Evolutionary conservation across 2,113 vertebrate genomes (phyloP).

Genomic region (Poicephalus gulielmi): DNA sequence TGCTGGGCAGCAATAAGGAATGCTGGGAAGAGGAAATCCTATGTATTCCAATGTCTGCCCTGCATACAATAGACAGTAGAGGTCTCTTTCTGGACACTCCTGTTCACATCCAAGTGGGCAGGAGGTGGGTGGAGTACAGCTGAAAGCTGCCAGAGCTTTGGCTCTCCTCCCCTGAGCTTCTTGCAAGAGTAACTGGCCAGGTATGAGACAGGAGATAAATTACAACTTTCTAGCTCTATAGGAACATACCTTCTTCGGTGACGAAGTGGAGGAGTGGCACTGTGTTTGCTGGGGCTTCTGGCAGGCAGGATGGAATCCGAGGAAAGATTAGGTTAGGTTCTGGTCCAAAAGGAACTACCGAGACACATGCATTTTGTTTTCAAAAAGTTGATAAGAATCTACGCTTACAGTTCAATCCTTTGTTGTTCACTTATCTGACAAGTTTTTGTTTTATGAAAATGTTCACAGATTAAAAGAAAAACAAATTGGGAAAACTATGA

Average conservation of each 20-base stretch:
- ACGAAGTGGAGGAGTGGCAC: not conserved
- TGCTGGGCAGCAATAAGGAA: not conserved
- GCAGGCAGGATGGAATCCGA: not conserved
- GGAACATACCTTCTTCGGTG: not conserved
- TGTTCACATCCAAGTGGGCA: not conserved
- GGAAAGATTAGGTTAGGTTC: not conserved
- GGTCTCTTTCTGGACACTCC: not conserved
- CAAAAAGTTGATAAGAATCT: not conserved
- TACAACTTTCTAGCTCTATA: not conserved
- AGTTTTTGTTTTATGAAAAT: slow-evolving; percentile 7
- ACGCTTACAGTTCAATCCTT: not conserved
- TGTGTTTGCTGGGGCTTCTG: not conserved
- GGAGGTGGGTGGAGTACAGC: not conserved
- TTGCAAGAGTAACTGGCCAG: not conserved
- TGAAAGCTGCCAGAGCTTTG: not conserved
- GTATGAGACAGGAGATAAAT: not conserved
- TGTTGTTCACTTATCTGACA: not conserved
- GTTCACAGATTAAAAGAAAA: not conserved
- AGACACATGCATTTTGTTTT: not conserved
- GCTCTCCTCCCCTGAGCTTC: not conserved
- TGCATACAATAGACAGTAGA: not conserved
- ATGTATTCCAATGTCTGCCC: fast-evolving
- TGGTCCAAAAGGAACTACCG: not conserved
- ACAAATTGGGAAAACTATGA: slow-evolving; percentile 1
- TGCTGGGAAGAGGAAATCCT: not conserved